These are phyloP conservation scores for Ceriagrion tenellum DNA, from an alignment of 2,888 invertebrate genomes.

Conservation along the genomic window DNA sequence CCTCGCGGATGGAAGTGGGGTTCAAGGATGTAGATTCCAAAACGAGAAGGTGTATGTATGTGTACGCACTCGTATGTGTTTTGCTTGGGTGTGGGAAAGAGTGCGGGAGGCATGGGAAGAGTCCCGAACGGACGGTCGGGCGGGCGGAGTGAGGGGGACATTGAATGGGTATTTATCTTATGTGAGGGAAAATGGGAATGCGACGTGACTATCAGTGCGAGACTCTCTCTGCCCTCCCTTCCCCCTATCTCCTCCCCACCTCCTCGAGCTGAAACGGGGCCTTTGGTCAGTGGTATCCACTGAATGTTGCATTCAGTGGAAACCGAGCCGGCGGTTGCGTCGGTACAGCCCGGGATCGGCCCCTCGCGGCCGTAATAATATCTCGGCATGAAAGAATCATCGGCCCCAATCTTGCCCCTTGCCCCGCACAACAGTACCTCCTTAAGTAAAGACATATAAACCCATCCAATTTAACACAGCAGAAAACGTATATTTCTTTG, in stretches of 20 bases:
- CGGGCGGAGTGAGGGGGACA: no score
- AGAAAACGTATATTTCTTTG: no score
- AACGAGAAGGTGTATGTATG: background rate
- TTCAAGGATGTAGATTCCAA: background rate
- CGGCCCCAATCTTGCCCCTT: background rate
- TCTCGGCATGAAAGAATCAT: background rate
- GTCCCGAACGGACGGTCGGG: background rate
- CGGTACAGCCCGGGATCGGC: background rate
- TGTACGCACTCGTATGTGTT: no score
- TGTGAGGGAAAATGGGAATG: background rate
- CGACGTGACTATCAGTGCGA: background rate
- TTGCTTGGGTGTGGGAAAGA: no score
- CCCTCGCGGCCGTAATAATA: background rate
- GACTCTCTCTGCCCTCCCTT: background rate
- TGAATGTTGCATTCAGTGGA: background rate
- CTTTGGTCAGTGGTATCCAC: background rate
- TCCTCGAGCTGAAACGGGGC: no score
- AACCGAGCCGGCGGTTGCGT: background rate
- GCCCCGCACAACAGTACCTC: no score
- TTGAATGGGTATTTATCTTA: constrained; percentile 31
- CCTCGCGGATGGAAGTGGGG: background rate
- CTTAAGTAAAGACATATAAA: no score
- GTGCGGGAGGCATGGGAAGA: background rate
- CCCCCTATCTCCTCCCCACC: background rate
- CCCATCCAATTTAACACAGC: no score